Evolutionary conservation across 1,140 invertebrate species (phyloP), one percentile per base, ranked within the genome.

Genomic region (Brachionus plicatilis): DNA sequence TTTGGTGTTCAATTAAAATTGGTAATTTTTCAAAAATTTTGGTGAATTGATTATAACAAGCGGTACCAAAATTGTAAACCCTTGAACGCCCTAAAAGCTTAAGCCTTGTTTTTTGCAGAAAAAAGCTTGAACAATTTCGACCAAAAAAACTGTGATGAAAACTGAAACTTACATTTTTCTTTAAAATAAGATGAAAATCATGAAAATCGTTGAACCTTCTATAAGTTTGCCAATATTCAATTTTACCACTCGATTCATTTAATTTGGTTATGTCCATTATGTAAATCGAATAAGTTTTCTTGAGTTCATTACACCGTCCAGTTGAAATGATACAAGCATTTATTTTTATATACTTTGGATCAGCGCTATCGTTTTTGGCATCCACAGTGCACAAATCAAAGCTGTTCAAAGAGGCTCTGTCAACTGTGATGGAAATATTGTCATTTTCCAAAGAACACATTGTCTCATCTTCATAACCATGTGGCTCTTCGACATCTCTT

Each of bases 151-250:
- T 7, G 33, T 37, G 33, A 7, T 37, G 6, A 20, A 33, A 76
- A 76, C 0, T 11, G 27, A 60, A n/a, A 17, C n/a, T 56, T 72
- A 72, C 68, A 72, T 60, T 66, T 79, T 85, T 85, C 80, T 85
- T 76, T 50, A 90, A 76, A 53, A 86, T 84, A 37, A 92, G 91
- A 87, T 95, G 93, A 7, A 97, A 90, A 87, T 95, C 94, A 87
- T 96, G 93, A 89, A 98, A 97, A 89, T 97, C 95, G 43, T 94
- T 96, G 87, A 97, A 98, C 80, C 92, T 86, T 78, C 92, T 85
- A 79, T 92, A 90, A n/a, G 92, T 90, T 86, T 91, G 90, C 89
- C 91, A 92, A 41, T 70, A 82, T 8, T 68, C n/a, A 93, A 93
- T 88, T 93, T 91, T 86, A 92, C 92, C 3, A 92, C 92, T 85